A percentile compares a stretch with the other conserved stretches of the same genome.
Conservation (phyloP, 2,113 vertebrate species). For the Stictonetta naevosa region DNA sequence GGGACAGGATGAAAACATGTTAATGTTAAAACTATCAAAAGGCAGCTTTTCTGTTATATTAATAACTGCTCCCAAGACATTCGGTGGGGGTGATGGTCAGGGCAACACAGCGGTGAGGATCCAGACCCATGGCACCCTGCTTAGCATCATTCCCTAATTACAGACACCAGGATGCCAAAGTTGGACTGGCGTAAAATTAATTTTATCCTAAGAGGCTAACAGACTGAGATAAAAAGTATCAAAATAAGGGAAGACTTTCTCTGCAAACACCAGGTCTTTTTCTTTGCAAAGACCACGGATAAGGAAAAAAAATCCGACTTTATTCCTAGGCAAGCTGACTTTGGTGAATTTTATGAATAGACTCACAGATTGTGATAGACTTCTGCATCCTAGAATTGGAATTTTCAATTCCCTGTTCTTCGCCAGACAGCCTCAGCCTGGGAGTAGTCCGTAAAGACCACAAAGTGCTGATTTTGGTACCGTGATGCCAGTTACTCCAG, state of each 20-base stretch:
- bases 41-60: neutral
- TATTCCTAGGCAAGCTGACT: neutral
- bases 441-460: neutral
- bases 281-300: fast-evolving
- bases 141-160: neutral
- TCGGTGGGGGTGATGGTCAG: neutral
- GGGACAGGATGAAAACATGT: neutral
- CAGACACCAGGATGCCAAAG: neutral
- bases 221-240: neutral
- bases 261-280: neutral
- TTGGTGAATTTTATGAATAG: fast-evolving
- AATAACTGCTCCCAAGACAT: neutral
- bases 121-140: neutral
- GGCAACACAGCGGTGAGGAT: neutral
- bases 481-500: fast-evolving
- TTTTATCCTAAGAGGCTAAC: neutral
- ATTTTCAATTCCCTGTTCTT: neutral
- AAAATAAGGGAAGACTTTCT: neutral
- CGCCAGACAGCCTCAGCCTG: neutral
- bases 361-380: neutral
- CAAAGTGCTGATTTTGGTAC: neutral
- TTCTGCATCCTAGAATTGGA: neutral
- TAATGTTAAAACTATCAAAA: fast-evolving
- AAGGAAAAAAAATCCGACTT: neutral
- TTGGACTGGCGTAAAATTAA: neutral